Percentiles rank a stretch among this genome's conserved stretches.
phyloP scores from a whole-genome alignment of 1,140 invertebrate species.

The Drosophila varians region DNA sequence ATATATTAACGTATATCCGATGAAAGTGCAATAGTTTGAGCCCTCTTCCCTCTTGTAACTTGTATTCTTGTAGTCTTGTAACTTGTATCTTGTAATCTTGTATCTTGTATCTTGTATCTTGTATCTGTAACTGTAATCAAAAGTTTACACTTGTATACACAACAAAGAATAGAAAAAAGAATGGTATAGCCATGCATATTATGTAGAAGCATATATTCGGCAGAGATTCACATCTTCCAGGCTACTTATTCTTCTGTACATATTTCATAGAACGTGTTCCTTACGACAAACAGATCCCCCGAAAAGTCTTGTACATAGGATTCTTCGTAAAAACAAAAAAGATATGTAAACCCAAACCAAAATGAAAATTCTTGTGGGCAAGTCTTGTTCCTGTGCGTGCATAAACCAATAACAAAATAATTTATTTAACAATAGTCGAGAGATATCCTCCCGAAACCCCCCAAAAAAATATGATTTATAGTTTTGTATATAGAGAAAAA shows the following conservation, averaged over 20 bases:
- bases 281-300: neutral
- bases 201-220: neutral
- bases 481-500: slow-evolving; percentile 42
- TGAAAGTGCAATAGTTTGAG: slow-evolving; percentile 65
- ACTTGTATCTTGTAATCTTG: neutral
- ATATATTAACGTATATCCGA: slow-evolving; percentile 27
- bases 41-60: slow-evolving; percentile 17
- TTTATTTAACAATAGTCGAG: slow-evolving; percentile 1
- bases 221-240: neutral
- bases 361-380: slow-evolving; percentile 1
- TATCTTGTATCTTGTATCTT: slow-evolving; percentile 19
- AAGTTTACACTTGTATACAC: slow-evolving; percentile 16
- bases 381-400: neutral
- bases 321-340: neutral
- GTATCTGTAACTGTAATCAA: slow-evolving; percentile 29
- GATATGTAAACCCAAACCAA: slow-evolving; percentile 1
- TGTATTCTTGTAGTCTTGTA: neutral
- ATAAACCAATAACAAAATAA: neutral
- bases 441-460: neutral
- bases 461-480: slow-evolving; percentile 20
- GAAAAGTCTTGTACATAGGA: slow-evolving; percentile 1
- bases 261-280: slow-evolving; percentile 9
- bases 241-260: neutral
- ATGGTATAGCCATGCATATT: neutral
- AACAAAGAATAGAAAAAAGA: neutral